A percentile compares a stretch with the other conserved stretches of the same genome.
phyloP scores from a whole-genome alignment of 2,797 vertebrate genomes.

The Dicrostonyx torquatus region DNA sequence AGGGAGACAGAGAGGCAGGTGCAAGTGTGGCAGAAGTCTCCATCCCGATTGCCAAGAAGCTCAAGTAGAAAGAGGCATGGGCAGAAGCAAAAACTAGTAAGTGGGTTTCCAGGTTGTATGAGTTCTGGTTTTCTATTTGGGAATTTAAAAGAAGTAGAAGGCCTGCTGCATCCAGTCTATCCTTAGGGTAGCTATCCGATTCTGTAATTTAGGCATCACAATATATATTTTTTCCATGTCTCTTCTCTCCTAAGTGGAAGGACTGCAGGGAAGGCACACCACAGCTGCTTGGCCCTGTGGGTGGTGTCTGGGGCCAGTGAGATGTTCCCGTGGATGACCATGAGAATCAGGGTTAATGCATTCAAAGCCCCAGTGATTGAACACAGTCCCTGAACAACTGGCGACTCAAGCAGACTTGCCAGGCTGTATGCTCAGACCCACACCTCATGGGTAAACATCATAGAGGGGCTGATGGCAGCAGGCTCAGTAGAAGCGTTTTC shows the following conservation, averaged over 20 bases:
- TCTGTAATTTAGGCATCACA: constrained; percentile 13
- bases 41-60: constrained; percentile 6
- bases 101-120: not conserved
- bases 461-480: not conserved
- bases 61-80: not conserved
- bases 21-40: not conserved
- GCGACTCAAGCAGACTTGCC: not conserved
- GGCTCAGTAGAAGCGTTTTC: constrained; percentile 96
- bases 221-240: not conserved
- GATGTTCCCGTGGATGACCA: not conserved
- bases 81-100: constrained; percentile 14
- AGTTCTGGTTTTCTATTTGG: constrained; percentile 14
- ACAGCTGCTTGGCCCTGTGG: not conserved
- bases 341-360: constrained; percentile 21
- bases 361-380: constrained; percentile 24
- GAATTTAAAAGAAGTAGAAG: constrained; percentile 21
- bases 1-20: not conserved
- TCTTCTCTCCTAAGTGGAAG: not conserved
- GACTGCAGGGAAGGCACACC: constrained; percentile 68
- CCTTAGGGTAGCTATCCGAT: not conserved
- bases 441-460: not conserved
- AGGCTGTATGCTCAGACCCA: not conserved
- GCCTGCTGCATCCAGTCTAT: constrained; percentile 3
- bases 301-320: not conserved
- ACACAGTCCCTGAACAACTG: not conserved